Base-by-base conservation (phyloP, 2,113 vertebrate species). In the Limanda limanda region DNA sequence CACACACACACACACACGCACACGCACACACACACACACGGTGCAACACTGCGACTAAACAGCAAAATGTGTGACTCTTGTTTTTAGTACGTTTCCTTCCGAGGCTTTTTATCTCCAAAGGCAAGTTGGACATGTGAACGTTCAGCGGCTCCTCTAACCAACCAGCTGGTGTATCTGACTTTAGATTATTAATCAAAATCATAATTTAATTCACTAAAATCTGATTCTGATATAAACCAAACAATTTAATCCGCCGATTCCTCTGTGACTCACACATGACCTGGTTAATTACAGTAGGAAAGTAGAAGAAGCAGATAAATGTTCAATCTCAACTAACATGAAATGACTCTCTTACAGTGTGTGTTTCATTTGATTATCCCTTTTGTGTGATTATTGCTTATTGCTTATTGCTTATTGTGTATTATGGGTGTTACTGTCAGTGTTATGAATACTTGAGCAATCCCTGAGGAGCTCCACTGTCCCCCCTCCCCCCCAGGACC, bases 31-130 rank as follows among this genome's bases (percentile, higher is more conserved):
- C 56, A 67, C 8, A 68, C 23, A 31, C 12, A 45, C 24, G 6
- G 42, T 12, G 6, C 25, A 35, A 31, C 61, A 56, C 31, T 12
- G 5, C 21, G 20, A 31, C 54, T 64, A 2, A 55, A 81, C 73
- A 61, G 27, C 15, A 51, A 69, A 81, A 88, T 93, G 6, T 90
- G 70, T 84, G 69, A 81, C 86, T 88, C 85, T 96, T 86, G 90
- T 91, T 96, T 31, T 92, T 96, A 98, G 94, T 93, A 88, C 90
- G 92, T 94, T 97, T 97, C 89, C 94, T 94, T 92, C 95, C 96
- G 52, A 95, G 94, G 89, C 91, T 97, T 94, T 96, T 98, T 95
- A 94, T 93, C 88, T 98, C 96, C 91, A 96, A 95, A 98, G 96
- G 96, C 97, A 97, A 97, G 96, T 95, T 85, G 35, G 67, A 37